Evolutionary conservation across 53 echinoderm and acorn worm species (phyloP).

Genomic region (Apostichopus leukothele): DNA sequence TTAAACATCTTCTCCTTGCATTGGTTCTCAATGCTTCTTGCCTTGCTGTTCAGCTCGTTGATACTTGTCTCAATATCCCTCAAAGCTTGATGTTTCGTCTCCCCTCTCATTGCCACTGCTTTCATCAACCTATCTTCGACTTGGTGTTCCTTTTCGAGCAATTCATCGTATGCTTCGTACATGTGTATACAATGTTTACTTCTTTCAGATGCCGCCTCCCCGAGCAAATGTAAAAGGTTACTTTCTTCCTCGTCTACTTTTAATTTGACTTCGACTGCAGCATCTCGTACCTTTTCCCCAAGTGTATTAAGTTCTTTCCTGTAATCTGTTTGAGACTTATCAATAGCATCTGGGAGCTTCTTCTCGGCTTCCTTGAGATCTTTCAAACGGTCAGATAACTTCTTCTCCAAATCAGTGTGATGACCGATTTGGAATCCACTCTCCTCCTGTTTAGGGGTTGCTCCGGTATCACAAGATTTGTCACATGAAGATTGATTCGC

Average conservation of each 20-base stretch:
- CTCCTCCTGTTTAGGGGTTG: not conserved
- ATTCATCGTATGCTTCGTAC: slow-evolving; percentile 21
- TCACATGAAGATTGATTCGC: not conserved
- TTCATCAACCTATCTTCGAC: not conserved
- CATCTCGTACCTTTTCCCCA: not conserved
- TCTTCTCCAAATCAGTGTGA: not conserved
- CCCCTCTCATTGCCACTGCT: not conserved
- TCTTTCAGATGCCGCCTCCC: not conserved
- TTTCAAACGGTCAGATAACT: not conserved
- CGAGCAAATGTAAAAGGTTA: slow-evolving; percentile 1
- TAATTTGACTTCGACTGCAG: not conserved
- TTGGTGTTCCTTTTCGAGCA: slow-evolving; percentile 18
- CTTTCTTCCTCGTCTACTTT: slow-evolving; percentile 4
- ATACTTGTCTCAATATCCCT: not conserved
- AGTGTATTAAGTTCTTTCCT: not conserved
- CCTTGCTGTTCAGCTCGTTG: not conserved
- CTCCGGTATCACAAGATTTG: not conserved
- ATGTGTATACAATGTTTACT: not conserved
- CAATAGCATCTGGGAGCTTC: not conserved
- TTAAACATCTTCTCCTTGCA: not conserved
- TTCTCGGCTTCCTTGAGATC: not conserved
- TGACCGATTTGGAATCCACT: not conserved
- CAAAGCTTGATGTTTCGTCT: not conserved
- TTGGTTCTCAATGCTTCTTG: not conserved
- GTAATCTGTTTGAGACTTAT: not conserved